phyloP scores from a whole-genome alignment of 2,888 invertebrate genomes.

The Drosophila glabriapex region DNA sequence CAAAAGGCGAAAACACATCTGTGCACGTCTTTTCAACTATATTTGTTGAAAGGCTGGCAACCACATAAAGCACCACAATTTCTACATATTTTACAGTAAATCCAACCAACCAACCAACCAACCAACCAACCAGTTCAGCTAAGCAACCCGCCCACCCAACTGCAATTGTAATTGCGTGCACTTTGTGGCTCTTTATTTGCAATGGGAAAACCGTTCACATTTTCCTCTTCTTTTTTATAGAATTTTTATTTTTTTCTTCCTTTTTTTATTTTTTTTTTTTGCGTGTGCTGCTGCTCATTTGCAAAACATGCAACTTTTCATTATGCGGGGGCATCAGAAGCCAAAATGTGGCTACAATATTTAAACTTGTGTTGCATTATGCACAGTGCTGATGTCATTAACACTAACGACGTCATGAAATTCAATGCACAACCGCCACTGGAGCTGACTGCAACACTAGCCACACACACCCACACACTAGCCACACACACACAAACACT shows the following conservation, averaged over 20 bases:
- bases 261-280: background rate
- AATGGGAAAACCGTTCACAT: conserved; percentile 61
- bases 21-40: conserved; percentile 47
- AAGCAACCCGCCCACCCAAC: background rate
- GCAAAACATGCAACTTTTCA: conserved; percentile 75
- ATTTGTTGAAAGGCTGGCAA: conserved; percentile 47
- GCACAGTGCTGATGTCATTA: conserved; percentile 72
- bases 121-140: background rate
- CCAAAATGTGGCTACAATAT: conserved; percentile 61
- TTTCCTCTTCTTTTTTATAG: background rate
- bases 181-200: conserved; percentile 79
- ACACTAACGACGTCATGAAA: conserved; percentile 81
- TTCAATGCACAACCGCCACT: conserved; percentile 62
- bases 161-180: conserved; percentile 58
- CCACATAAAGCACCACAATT: conserved; percentile 32
- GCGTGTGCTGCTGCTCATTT: conserved; percentile 54
- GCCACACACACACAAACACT: background rate
- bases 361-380: conserved; percentile 70
- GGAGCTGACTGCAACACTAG: conserved; percentile 26
- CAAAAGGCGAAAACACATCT: conserved; percentile 2
- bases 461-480: conserved; percentile 4
- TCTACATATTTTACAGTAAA: conserved; percentile 22
- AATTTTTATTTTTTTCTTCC: conserved; percentile 9
- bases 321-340: conserved; percentile 55
- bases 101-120: background rate